A percentile compares a stretch with the other conserved stretches of the same genome.
phyloP scores from a whole-genome alignment of 2,113 vertebrate species.

The Toxostoma redivivum region DNA sequence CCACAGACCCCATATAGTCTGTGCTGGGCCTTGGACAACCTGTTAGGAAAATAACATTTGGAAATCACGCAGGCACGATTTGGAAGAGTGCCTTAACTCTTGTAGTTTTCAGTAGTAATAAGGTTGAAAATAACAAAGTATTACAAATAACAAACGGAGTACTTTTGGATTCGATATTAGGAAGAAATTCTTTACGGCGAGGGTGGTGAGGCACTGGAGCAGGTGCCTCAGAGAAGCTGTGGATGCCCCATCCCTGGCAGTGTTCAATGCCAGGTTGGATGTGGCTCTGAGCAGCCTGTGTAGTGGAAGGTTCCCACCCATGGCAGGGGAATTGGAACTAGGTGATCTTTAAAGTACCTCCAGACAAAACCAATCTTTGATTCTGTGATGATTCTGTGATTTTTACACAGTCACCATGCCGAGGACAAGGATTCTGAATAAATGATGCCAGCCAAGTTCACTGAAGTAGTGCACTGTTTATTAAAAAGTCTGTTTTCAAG shows the following conservation, averaged over 20 bases:
- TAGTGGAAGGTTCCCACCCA: not conserved
- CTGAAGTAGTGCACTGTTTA: not conserved
- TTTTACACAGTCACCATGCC: not conserved
- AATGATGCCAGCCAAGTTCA: not conserved
- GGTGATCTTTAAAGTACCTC: too few relatives aligned
- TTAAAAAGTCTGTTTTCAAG: not conserved
- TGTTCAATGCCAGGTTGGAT: not conserved
- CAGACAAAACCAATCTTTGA: not conserved
- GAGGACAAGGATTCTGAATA: not conserved
- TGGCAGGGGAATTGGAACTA: not conserved
- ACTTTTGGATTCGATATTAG: not conserved
- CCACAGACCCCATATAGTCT: fast-evolving
- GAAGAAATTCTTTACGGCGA: not conserved
- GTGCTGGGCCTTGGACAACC: not conserved
- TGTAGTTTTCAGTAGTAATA: not conserved
- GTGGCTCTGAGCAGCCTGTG: not conserved
- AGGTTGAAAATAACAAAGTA: not conserved
- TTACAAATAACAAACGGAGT: not conserved
- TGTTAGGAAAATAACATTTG: not conserved
- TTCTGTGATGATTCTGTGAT: not conserved
- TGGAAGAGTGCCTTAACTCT: not conserved
- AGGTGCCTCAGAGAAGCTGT: not conserved
- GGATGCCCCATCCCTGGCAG: not conserved
- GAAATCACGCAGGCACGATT: fast-evolving
- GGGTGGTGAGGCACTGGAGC: not conserved